phyloP scores from a whole-genome alignment of 1,140 invertebrate genomes.

The Zaprionus ornatus region DNA sequence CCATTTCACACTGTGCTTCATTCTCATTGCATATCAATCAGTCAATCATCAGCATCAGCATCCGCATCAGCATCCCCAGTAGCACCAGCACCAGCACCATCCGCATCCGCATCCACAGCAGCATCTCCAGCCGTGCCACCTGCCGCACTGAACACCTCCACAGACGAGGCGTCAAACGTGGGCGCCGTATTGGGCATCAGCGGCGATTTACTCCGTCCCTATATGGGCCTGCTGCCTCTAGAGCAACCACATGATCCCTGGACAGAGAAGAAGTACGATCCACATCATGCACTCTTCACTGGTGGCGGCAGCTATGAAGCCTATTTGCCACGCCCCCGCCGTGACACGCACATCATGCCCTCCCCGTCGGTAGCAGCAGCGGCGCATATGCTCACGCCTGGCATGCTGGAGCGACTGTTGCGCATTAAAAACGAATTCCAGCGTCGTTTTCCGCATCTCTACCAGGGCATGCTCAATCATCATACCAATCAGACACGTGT shows the following conservation, averaged over 20 bases:
- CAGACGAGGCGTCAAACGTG: constrained; percentile 27
- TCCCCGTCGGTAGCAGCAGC: constrained; percentile 2
- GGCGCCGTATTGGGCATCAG: constrained; percentile 46
- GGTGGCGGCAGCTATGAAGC: constrained; percentile 77
- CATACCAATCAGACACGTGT: constrained; percentile 64
- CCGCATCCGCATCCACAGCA: constrained; percentile 21
- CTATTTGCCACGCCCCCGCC: constrained; percentile 53
- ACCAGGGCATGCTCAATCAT: constrained; percentile 68
- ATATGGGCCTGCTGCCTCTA: constrained; percentile 71
- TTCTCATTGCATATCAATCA: constrained; percentile 64
- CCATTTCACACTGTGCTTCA: constrained; percentile 24
- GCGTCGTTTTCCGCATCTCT: constrained; percentile 65
- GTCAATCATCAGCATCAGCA: constrained; percentile 49
- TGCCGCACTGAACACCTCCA: not conserved
- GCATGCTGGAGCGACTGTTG: constrained; percentile 71
- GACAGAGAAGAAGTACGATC: constrained; percentile 59
- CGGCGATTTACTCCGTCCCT: constrained; percentile 60
- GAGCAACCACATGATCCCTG: constrained; percentile 68
- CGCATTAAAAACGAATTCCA: constrained; percentile 71
- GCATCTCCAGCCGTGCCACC: constrained; percentile 35
- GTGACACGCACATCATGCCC: constrained; percentile 67
- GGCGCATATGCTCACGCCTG: constrained; percentile 60
- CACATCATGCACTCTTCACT: constrained; percentile 48
- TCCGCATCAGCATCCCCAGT: constrained; percentile 20
- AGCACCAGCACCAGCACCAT: constrained; percentile 33